Evolutionary conservation across 2,888 invertebrate species (phyloP), one percentile per base, ranked within the genome.

Genomic region (Chloromyia formosa): DNA sequence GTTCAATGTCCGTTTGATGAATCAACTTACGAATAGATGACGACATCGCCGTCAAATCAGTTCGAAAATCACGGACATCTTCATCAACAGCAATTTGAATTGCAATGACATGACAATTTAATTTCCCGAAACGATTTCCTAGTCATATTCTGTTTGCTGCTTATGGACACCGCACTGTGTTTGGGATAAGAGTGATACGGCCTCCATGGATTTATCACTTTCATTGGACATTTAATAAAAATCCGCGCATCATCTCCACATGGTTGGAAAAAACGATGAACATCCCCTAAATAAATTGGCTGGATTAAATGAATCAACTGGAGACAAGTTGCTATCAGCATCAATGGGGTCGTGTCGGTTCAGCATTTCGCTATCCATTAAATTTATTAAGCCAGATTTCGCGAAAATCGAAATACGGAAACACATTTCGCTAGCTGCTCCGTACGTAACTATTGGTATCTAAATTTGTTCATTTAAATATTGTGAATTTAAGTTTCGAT

Each of bases 1-100:
- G 56, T 56, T 56, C 56, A 56, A 56, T 18, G 56, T 56, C 16
- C 56, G 56, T 16, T 56, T 56, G 56, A 56, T 56, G 56, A 56
- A 20, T 20, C 18, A 20, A 56, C 56, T 18, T 5, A 16, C 22
- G 10, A 56, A 16, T 20, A 56, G 10, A 7, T n/a, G 49, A 49
- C 49, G 49, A 3, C n/a, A n/a, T n/a, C 49, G 49, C 49, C 12
- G 49, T 18, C 22, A 10, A 56, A 20, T 56, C 22, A 5, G 5
- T n/a, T 4, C 16, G 18, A 20, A 20, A n/a, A 56, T 20, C 56
- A 20, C 16, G 4, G 56, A 16, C 18, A 16, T 10, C 1, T 3
- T 4, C 56, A 56, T 56, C 56, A 56, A 20, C 56, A 49, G 10
- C 56, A 56, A 56, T 56, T 56, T 56, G 56, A 56, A 56, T 56